Evolutionary conservation across 2,888 invertebrate species (phyloP), one percentile per base, ranked within the genome.

Genomic region (Arenicola marina): DNA sequence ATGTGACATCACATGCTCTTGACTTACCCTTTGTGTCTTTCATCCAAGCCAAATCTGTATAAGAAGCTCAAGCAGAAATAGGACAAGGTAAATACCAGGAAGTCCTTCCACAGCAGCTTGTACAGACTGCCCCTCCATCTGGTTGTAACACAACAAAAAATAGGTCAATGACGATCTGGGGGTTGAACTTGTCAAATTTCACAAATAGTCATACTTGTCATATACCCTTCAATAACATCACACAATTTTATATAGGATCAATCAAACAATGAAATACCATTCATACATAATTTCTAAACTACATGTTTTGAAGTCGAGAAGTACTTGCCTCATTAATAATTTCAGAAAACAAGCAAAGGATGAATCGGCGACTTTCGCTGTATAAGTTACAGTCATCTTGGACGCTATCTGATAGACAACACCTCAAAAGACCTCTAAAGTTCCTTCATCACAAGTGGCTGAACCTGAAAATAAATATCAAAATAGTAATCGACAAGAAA

Each of bases 91-190:
- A 93, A 95, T 58, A 92, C 87, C 32, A 92, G 78, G 59, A 95
- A 87, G 83, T 95, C 95, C 72, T 92, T 87, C 93, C 94, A 95
- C 67, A 95, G 91, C 72, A 95, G 85, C 85, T 95, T 95, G 88
- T 95, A 95, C 76, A 95, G 92, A 81, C 95, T 95, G 48, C 95
- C 95, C 72, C 89, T 89, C 95, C 95, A 95, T 87, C 94, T 94
- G 86, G 21, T 59, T 2, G 29, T 28, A 55, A 28, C 26, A 34
- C 33, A 48, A 3, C 29, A 59, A 21, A 28, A 28, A 59, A 43
- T 62, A 33, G n/a, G n/a, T 29, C 28, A n/a, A n/a, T 29, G 26
- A n/a, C 28, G 2, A n/a, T 26, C 7, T 43, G 32, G 15, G 28
- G 21, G 18, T 1, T 2, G 15, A 4, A n/a, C 4, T 4, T 34